Evolutionary conservation across 2,888 invertebrate species (phyloP).

Genomic region (Leptinotarsa tumamoca): DNA sequence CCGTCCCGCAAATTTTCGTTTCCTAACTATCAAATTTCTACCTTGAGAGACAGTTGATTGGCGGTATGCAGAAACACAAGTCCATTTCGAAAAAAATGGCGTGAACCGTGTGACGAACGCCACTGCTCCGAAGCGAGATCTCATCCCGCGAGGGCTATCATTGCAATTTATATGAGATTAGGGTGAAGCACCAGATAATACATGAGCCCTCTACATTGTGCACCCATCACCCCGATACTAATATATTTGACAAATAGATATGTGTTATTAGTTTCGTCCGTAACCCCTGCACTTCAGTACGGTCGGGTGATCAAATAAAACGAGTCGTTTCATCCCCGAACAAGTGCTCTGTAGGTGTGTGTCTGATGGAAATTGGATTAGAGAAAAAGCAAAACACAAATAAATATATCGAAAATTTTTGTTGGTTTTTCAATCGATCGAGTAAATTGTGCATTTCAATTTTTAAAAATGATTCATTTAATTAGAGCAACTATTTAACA

Average conservation of each 20-base stretch:
- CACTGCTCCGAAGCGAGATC: conserved; percentile 26
- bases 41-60: no score
- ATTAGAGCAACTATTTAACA: no score
- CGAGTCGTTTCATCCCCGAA: conserved; percentile 42
- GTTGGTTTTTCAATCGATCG: not conserved
- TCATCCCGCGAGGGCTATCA: conserved; percentile 60
- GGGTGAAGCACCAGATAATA: conserved; percentile 63
- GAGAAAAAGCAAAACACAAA: not conserved
- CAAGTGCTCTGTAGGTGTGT: conserved; percentile 35
- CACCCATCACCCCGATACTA: conserved; percentile 59
- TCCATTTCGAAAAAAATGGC: not conserved
- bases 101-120: conserved; percentile 7
- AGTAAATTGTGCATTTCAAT: no score
- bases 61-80: not conserved
- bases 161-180: conserved; percentile 65
- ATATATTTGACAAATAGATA: conserved; percentile 65
- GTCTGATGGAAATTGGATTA: conserved; percentile 7
- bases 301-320: conserved; percentile 44
- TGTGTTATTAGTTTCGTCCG: conserved; percentile 59
- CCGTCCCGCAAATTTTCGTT: no score
- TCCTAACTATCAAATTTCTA: no score
- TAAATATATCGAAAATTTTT: not conserved
- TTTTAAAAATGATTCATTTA: no score
- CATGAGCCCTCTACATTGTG: conserved; percentile 59
- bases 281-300: conserved; percentile 44